Evolutionary conservation across 2,113 vertebrate species (phyloP), one percentile per base, ranked within the genome.

Genomic region (Petroica traversi): DNA sequence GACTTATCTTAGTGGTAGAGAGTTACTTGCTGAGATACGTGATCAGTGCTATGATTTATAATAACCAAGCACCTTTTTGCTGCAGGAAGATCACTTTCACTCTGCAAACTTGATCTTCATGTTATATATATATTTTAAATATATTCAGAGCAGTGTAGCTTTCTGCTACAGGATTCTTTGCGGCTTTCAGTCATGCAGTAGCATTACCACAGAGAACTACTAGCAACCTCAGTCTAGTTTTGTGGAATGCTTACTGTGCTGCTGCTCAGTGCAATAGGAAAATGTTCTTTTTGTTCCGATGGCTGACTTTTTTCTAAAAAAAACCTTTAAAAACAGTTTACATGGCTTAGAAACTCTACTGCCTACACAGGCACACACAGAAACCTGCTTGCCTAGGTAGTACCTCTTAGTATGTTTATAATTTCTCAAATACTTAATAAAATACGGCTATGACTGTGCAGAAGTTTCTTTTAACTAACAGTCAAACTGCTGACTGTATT

Each of bases 121-220:
- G 9, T 31, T 55, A 23, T n/a, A n/a, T n/a, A n/a, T n/a, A n/a
- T n/a, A 62, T 36, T 66, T 54, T 25, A 85, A 77, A 83, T 43
- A 41, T 62, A 51, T 61, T 85, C n/a, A 33, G 15, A 33, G 17
- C 17, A 68, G 28, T 12, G 24, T 19, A 81, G 40, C 36, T 82
- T 92, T 94, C 43, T 92, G 81, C 62, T 85, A 19, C 81, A 49
- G 67, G 36, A 38, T 68, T 74, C 25, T 92, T 78, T 94, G 92
- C 81, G 86, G 83, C 83, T 95, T 95, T 95, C 61, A 69, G 68
- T 74, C 24, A 80, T 0, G 20, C 52, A 88, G 31, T 72, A 66
- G 40, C 20, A 36, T 71, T 86, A 90, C 92, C 88, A 84, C 83
- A 92, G 78, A 83, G 79, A 90, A 55, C 22, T 43, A 94, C 79